Evolutionary conservation across 2,888 invertebrate species (phyloP).

Genomic region (Sphaeridia pumilis): DNA sequence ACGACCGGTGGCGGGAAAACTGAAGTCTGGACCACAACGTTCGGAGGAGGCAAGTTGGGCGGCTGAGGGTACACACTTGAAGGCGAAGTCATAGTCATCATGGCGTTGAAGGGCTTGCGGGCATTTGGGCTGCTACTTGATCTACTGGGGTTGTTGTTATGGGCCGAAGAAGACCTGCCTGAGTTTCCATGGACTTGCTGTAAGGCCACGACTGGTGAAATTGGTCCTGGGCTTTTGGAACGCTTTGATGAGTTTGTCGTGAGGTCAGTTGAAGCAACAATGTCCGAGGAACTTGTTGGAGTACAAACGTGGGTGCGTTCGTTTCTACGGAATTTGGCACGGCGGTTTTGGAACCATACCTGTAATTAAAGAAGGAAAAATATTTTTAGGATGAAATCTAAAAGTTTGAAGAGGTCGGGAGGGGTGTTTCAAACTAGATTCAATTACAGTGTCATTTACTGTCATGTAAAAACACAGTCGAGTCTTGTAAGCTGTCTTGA

Average conservation of each 20-base stretch:
- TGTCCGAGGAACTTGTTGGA: constrained; percentile 3
- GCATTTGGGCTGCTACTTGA: neutral
- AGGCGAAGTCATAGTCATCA: neutral
- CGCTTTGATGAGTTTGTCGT: neutral
- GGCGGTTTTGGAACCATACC: constrained; percentile 90
- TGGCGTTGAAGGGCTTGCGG: neutral
- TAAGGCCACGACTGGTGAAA: neutral
- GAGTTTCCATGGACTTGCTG: too few species aligned
- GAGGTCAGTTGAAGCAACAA: neutral
- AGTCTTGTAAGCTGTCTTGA: neutral
- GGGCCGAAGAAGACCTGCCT: too few species aligned
- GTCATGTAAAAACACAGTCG: constrained; percentile 10
- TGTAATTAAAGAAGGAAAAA: constrained; percentile 39
- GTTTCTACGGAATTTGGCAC: constrained; percentile 88
- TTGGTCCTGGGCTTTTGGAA: neutral
- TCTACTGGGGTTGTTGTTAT: too few species aligned
- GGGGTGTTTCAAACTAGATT: too few species aligned
- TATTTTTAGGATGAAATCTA: neutral
- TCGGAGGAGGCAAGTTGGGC: constrained; percentile 30
- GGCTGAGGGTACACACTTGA: neutral
- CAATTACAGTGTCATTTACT: constrained; percentile 1
- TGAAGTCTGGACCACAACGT: constrained; percentile 34
- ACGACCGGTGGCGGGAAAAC: constrained; percentile 25
- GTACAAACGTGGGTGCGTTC: constrained; percentile 50
- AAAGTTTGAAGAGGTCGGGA: neutral